A percentile compares a stretch with the other conserved stretches of the same genome.
These are phyloP conservation scores for Tretioscincus oriximinensis DNA, from an alignment of 2,113 vertebrate species.

Conservation along the genomic window DNA sequence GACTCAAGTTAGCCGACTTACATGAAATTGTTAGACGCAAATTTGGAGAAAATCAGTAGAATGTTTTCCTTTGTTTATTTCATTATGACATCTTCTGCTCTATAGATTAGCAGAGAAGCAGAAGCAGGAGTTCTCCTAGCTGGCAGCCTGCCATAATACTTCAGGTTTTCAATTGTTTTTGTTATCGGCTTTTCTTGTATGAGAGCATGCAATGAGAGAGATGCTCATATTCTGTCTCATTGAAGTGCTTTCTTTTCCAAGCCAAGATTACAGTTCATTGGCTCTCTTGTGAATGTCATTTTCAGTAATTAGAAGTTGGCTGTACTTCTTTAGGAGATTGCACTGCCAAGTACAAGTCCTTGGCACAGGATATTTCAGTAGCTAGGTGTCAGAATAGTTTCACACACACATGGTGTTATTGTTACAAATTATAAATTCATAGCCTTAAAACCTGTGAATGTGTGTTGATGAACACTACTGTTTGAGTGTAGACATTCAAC, in stretches of 20 bases:
- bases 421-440: conserved; percentile 22
- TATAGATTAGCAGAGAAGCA: conserved; percentile 4
- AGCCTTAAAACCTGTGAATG: conserved; percentile 13
- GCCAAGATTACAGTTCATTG: conserved; percentile 19
- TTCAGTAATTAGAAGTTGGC: conserved; percentile 19
- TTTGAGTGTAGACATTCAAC: conserved; percentile 13
- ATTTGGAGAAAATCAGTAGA: background rate
- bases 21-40: background rate
- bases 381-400: conserved; percentile 14
- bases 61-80: conserved; percentile 3
- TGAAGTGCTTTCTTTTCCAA: conserved; percentile 12
- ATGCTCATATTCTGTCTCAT: background rate
- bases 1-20: background rate
- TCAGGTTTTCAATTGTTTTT: conserved; percentile 33
- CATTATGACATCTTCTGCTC: background rate
- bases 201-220: conserved; percentile 14
- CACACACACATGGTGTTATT: background rate
- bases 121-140: conserved; percentile 8
- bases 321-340: conserved; percentile 26
- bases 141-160: background rate
- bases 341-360: background rate
- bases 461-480: conserved; percentile 24
- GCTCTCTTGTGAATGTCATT: conserved; percentile 18
- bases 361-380: conserved; percentile 2
- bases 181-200: conserved; percentile 5